Evolutionary conservation across 2,888 invertebrate genomes (phyloP), one percentile per base, ranked within the genome.

Genomic region (Coelogynopora nodosa): DNA sequence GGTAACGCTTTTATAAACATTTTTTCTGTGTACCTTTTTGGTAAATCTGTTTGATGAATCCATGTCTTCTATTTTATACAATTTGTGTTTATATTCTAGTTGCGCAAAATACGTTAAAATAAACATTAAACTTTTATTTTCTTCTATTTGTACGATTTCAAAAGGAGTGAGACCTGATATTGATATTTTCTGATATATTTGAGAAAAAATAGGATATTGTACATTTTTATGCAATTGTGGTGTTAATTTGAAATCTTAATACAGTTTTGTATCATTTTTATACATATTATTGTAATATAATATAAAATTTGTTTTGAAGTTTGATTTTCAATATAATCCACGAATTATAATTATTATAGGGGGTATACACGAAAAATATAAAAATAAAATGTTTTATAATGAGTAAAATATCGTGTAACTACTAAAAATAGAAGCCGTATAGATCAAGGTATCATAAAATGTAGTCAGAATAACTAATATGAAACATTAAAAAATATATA

Each of bases 111-210:
- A 74, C 23, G 74, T 74, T 74, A 5, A 74, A 74, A 74, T 74
- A 74, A 74, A 74, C 23, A 23, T 74, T 74, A 74, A 74, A 74
- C 23, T 74, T 49, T 74, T 74, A 74, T 74, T 74, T 74, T 74
- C 74, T 74, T 74, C 74, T 74, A 74, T 74, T 74, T 74, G 74
- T 74, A 74, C 74, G 74, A 74, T 74, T 74, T 74, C 74, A 74
- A 74, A 74, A 74, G 74, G 23, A 74, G 74, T 74, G 74, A 74
- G 74, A 74, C 74, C 74, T 74, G 74, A 74, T 74, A 74, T 74
- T 74, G 5, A 74, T 74, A 74, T 74, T 74, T 74, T 74, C 10
- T 74, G 74, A 74, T 74, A 74, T 74, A n/a, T 74, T 74, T 74
- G 10, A 23, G 74, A 74, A 74, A 74, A 74, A 74, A 74, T 74